phyloP scores from a whole-genome alignment of 2,888 invertebrate genomes.

The Hecatera dysodea region DNA sequence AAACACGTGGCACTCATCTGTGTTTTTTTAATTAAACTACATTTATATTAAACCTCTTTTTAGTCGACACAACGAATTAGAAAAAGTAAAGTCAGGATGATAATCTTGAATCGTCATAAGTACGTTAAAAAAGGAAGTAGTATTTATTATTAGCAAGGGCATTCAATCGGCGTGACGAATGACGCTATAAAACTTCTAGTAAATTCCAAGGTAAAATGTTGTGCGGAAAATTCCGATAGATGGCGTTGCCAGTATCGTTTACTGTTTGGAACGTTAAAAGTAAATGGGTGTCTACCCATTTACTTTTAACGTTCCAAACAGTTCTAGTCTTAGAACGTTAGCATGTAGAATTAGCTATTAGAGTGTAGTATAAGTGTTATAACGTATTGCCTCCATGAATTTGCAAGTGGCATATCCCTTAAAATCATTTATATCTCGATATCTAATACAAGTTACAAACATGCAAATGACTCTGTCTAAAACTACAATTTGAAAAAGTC shows the following conservation, averaged over 20 bases:
- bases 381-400: no score
- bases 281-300: no score
- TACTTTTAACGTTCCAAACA: no score
- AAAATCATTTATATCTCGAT: no score
- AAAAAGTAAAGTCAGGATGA: not conserved
- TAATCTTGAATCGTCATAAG: not conserved
- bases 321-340: not conserved
- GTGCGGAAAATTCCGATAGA: slow-evolving; percentile 25
- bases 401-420: no score
- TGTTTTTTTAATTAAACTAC: slow-evolving; percentile 27
- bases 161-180: not conserved
- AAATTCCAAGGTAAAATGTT: slow-evolving; percentile 29
- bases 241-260: slow-evolving; percentile 40
- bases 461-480: no score
- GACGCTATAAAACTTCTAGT: not conserved
- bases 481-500: no score
- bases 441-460: no score
- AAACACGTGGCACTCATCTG: slow-evolving; percentile 71
- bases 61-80: not conserved
- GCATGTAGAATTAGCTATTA: not conserved
- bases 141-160: not conserved
- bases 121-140: not conserved
- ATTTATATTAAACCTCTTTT: not conserved
- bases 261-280: not conserved
- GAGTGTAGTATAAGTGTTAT: not conserved